These are phyloP conservation scores for Platygyra sinensis DNA, from an alignment of 64 coral and sea anemone genomes.

Conservation along the genomic window DNA sequence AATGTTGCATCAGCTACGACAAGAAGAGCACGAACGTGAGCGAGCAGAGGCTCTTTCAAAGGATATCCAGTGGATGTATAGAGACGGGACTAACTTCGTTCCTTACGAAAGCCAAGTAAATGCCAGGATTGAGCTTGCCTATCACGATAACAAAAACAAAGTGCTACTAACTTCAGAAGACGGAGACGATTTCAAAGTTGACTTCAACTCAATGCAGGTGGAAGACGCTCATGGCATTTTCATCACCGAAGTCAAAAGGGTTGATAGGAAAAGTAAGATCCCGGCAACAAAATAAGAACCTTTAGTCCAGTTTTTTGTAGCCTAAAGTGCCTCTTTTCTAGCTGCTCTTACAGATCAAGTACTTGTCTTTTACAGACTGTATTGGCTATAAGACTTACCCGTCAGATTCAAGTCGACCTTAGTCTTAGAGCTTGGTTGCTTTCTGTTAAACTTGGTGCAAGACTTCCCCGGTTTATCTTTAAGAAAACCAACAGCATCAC, in stretches of 20 bases:
- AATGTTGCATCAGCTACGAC: constrained; percentile 38
- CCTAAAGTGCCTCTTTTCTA: no score
- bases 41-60: constrained; percentile 54
- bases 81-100: not conserved
- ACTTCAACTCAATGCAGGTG: constrained; percentile 4
- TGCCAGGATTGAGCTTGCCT: constrained; percentile 59
- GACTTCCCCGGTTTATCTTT: no score
- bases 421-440: no score
- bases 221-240: not conserved
- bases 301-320: no score
- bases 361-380: no score
- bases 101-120: constrained; percentile 13
- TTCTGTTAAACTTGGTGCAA: no score
- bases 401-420: no score
- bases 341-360: no score
- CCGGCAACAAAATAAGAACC: no score
- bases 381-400: no score
- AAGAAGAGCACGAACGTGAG: constrained; percentile 29
- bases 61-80: constrained; percentile 54
- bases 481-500: no score
- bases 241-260: not conserved
- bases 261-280: not conserved
- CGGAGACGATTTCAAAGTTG: not conserved
- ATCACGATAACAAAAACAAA: not conserved
- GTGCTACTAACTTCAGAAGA: not conserved